Evolutionary conservation across 35 echinoderm and acorn worm genomes (phyloP).

Genomic region (Hemicentrotus pulcherrimus): DNA sequence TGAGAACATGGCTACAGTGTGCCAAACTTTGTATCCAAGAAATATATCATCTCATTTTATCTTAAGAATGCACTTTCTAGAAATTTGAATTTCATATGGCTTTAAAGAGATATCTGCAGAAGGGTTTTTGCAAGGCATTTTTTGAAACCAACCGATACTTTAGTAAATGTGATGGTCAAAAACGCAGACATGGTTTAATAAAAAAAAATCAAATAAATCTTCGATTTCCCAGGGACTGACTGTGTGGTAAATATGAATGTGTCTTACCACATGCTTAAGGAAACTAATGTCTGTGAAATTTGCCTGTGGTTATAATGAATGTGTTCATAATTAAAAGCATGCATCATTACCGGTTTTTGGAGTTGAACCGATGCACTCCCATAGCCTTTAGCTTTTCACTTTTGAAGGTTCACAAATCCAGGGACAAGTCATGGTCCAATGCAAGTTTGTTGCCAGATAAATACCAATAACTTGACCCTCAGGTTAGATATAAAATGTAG

Average conservation of each 20-base stretch:
- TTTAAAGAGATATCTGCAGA: background rate
- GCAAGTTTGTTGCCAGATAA: too few relatives aligned
- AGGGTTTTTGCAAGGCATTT: background rate
- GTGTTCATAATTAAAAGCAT: background rate
- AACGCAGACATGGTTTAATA: background rate
- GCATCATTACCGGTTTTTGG: too few relatives aligned
- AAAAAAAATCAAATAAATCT: background rate
- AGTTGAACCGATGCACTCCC: too few relatives aligned
- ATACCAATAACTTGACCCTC: too few relatives aligned
- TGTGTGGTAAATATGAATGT: background rate
- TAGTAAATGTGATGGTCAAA: background rate
- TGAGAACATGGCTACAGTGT: too few relatives aligned
- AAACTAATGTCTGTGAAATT: background rate
- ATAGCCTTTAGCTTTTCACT: too few relatives aligned
- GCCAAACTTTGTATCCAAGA: too few relatives aligned
- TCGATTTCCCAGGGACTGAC: background rate
- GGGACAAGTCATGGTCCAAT: too few relatives aligned
- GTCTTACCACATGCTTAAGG: background rate
- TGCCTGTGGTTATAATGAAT: slow-evolving; percentile 3
- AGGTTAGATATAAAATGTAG: too few relatives aligned
- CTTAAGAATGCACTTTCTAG: background rate
- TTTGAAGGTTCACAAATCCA: too few relatives aligned
- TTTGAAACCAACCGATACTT: background rate
- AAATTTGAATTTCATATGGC: background rate
- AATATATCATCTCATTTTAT: too few relatives aligned